Base-by-base conservation (phyloP, 2,797 vertebrate genomes). In the Sphenodon punctatus region DNA sequence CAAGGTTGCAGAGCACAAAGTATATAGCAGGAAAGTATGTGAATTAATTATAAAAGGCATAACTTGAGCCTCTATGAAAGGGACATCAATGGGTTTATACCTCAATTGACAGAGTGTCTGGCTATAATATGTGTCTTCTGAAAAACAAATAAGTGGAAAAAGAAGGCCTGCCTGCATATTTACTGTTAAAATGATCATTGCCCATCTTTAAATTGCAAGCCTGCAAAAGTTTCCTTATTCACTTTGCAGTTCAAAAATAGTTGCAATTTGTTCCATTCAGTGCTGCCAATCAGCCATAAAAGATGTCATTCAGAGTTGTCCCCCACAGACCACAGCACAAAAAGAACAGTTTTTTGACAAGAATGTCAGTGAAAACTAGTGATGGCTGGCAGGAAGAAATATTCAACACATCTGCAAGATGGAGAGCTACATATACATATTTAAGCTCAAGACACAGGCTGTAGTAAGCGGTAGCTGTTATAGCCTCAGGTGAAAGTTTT, bases 11-110 rank as follows among this genome's bases (percentile, higher is more conserved):
- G 32, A 88, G 82, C 59, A 78, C 56, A 84, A 90, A 70, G 59
- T 3, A 20, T 14, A 56, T 25, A 23, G 46, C 41, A 51, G 78
- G 10, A 84, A 78, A 82, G 70, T 60, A 74, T 13, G 41, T 2
- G 56, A 82, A 23, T 39, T 76, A 80, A 49, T 51, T 75, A 67
- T 87, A 85, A 83, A n/a, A 93, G 84, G 90, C 90, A 78, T 91
- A 84, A 69, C 88, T 49, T 74, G 67, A 90, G 70, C 27, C 53
- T 85, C 68, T 83, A 30, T 15, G 56, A 81, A n/a, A 78, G 22
- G 63, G 60, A 10, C 27, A 81, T 4, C 43, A 84, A 22, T 36
- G 59, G 80, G 59, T 76, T 81, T 45, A 63, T 17, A 73, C 9
- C 27, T 49, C 15, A 81, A 46, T 0, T 59, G 22, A 43, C 64